Evolutionary conservation across 2,888 invertebrate genomes (phyloP).

Genomic region (Lepidocyrtoides sp.): DNA sequence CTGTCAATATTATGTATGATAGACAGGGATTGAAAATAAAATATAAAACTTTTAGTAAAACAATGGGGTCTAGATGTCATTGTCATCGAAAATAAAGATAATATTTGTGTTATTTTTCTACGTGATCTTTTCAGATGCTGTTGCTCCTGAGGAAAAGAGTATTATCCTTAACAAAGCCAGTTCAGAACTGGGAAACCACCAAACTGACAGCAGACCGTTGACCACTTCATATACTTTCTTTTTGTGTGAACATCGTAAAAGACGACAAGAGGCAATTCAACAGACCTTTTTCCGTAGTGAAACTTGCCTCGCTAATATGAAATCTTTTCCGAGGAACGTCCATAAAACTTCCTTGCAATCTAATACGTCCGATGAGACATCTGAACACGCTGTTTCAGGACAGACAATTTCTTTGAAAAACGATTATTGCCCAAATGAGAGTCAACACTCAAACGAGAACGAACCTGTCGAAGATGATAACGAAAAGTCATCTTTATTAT

Average conservation of each 20-base stretch:
- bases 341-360: too few species aligned
- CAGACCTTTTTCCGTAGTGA: constrained; percentile 82
- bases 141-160: too few species aligned
- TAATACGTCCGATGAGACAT: neutral
- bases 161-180: constrained; percentile 14
- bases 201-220: constrained; percentile 45
- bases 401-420: neutral
- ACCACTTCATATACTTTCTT: constrained; percentile 76
- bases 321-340: neutral
- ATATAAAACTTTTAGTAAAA: too few species aligned
- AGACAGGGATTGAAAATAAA: too few species aligned
- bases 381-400: neutral
- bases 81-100: too few species aligned
- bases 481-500: neutral
- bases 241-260: constrained; percentile 75
- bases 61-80: too few species aligned
- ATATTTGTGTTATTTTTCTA: too few species aligned
- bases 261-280: constrained; percentile 69
- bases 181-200: neutral
- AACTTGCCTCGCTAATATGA: constrained; percentile 54
- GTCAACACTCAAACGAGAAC: neutral
- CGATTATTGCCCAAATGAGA: neutral
- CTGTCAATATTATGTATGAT: too few species aligned
- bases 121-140: too few species aligned
- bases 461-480: neutral